These are phyloP conservation scores for Psittacus erithacus DNA, from an alignment of 2,113 vertebrate species.

Conservation along the genomic window DNA sequence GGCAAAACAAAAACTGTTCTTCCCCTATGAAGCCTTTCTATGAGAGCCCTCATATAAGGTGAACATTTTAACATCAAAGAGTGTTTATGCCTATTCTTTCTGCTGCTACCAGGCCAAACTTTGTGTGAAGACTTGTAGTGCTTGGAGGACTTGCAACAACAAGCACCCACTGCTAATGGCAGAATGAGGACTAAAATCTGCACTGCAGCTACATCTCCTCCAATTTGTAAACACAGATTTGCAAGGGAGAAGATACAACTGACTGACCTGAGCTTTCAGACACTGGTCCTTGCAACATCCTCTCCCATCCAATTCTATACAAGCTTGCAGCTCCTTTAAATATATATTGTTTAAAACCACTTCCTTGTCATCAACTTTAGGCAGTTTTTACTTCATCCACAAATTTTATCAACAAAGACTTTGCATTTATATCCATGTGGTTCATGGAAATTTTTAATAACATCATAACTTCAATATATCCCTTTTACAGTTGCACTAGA, in stretches of 20 bases:
- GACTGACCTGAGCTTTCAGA: not conserved
- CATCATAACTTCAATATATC: not conserved
- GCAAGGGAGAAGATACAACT: not conserved
- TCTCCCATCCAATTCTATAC: not conserved
- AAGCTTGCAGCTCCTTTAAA: not conserved
- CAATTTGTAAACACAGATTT: not conserved
- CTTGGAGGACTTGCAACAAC: not conserved
- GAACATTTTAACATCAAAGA: not conserved
- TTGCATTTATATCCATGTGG: not conserved
- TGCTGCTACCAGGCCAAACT: not conserved
- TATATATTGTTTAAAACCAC: not conserved
- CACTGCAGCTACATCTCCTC: not conserved
- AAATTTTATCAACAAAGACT: not conserved
- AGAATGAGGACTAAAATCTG: not conserved
- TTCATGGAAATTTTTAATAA: not conserved
- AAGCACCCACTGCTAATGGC: not conserved
- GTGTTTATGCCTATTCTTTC: not conserved
- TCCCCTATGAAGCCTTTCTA: not conserved
- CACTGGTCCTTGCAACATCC: not conserved
- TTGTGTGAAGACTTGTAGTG: not conserved
- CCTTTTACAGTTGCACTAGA: not conserved
- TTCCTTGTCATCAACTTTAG: not conserved
- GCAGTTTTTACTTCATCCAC: not conserved
- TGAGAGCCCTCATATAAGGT: not conserved
- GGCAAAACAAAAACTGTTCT: not conserved